Conservation (phyloP, 2,113 vertebrate species). For the Alethe diademata region DNA sequence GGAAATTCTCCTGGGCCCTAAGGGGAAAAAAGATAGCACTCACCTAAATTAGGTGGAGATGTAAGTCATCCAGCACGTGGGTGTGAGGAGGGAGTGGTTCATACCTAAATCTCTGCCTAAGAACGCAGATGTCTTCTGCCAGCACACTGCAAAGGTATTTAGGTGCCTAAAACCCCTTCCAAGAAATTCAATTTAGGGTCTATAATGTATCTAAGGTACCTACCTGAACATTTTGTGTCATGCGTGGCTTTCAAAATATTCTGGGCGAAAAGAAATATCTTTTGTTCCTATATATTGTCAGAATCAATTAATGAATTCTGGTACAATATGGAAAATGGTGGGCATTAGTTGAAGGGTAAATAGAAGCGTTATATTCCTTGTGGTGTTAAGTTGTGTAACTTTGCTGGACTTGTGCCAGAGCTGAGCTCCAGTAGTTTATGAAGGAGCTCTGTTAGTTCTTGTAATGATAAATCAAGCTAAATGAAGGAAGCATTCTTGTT, state of each 20-base stretch:
- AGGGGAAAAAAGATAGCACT: not conserved
- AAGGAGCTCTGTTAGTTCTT: conserved; percentile 45
- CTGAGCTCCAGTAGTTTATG: not conserved
- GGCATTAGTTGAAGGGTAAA: not conserved
- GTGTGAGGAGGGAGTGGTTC: conserved; percentile 1
- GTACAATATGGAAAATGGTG: not conserved
- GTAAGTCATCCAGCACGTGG: conserved; percentile 23
- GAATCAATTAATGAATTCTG: not conserved
- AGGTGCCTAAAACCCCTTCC: not conserved
- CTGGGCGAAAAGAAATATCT: not conserved
- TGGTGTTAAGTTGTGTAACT: not conserved
- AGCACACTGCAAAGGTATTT: not conserved
- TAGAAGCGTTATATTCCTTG: not conserved
- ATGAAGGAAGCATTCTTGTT: conserved; percentile 38
- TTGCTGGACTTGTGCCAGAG: not conserved
- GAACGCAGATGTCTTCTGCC: not conserved
- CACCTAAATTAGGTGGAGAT: conserved; percentile 10
- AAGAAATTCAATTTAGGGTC: not conserved
- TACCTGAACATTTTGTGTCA: not conserved
- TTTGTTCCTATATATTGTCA: not conserved
- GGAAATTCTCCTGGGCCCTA: conserved; percentile 12
- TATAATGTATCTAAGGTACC: not conserved
- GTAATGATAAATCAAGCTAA: conserved; percentile 47
- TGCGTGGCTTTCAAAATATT: not conserved
- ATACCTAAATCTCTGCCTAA: not conserved